Evolutionary conservation across 2,797 vertebrate genomes (phyloP).

Genomic region (Thripadectes ignobilis): DNA sequence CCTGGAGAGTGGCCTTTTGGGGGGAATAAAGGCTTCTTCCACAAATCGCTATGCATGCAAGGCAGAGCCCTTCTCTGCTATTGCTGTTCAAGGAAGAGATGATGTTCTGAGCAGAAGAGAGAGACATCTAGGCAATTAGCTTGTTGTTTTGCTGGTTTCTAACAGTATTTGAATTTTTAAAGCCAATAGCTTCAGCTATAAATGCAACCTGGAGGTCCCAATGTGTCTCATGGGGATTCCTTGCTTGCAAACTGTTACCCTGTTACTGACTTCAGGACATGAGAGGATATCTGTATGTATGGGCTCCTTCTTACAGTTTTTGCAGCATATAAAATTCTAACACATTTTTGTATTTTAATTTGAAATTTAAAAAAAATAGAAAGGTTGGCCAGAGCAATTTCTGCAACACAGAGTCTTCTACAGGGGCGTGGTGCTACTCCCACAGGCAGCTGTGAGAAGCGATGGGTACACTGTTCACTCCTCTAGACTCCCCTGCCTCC

Average conservation of each 20-base stretch:
- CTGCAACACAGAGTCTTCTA: not conserved
- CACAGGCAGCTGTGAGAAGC: not conserved
- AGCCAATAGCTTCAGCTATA: not conserved
- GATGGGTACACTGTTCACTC: not conserved
- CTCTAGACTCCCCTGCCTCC: not conserved
- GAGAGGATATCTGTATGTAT: not conserved
- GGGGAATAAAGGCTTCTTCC: not conserved
- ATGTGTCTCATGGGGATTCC: not conserved
- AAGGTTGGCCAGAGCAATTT: not conserved
- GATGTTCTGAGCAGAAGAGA: not conserved
- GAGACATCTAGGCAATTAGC: not conserved
- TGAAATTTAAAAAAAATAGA: not conserved
- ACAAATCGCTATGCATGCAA: not conserved
- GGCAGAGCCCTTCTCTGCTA: not conserved
- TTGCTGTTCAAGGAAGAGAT: not conserved
- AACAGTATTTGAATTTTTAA: not conserved
- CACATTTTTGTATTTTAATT: not conserved
- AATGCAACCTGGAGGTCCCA: not conserved
- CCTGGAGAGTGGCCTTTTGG: not conserved
- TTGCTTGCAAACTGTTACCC: not conserved
- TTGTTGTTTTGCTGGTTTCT: not conserved
- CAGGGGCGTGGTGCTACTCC: not conserved
- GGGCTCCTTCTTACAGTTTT: not conserved
- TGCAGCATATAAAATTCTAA: not conserved
- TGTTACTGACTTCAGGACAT: not conserved